Evolutionary conservation across 1,140 invertebrate genomes (phyloP).

Genomic region (Lepidurus packardi): DNA sequence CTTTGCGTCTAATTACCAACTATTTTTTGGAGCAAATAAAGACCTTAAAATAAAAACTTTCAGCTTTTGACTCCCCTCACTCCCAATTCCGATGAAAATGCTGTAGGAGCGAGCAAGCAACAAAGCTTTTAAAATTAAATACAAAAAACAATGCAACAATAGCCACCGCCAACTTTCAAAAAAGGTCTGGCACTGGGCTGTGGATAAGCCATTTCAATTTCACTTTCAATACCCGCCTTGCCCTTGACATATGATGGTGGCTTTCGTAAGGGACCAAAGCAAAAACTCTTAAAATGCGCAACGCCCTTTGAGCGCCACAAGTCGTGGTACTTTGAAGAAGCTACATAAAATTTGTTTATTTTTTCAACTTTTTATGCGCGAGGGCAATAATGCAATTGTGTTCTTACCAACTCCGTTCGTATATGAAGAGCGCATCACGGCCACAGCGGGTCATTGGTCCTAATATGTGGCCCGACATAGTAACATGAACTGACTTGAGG

Average conservation of each 20-base stretch:
- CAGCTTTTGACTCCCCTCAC: too few species aligned
- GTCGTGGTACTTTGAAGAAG: neutral
- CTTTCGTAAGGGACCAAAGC: slow-evolving; percentile 4
- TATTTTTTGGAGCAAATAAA: too few species aligned
- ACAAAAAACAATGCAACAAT: neutral
- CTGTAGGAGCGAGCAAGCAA: too few species aligned
- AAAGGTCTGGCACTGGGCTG: neutral
- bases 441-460: slow-evolving; percentile 1
- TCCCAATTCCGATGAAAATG: too few species aligned
- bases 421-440: neutral
- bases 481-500: slow-evolving; percentile 8
- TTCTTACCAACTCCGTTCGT: neutral
- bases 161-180: neutral
- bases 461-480: neutral
- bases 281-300: neutral
- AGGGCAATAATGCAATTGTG: neutral
- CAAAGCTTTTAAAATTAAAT: too few species aligned
- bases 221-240: slow-evolving; percentile 14
- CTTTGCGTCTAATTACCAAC: too few species aligned
- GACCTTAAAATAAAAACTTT: too few species aligned
- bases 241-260: slow-evolving; percentile 10
- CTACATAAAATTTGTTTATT: neutral
- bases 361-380: neutral
- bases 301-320: too few species aligned
- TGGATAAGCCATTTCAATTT: neutral